phyloP scores from a whole-genome alignment of 2,113 vertebrate species.

The Tympanuchus pallidicinctus region DNA sequence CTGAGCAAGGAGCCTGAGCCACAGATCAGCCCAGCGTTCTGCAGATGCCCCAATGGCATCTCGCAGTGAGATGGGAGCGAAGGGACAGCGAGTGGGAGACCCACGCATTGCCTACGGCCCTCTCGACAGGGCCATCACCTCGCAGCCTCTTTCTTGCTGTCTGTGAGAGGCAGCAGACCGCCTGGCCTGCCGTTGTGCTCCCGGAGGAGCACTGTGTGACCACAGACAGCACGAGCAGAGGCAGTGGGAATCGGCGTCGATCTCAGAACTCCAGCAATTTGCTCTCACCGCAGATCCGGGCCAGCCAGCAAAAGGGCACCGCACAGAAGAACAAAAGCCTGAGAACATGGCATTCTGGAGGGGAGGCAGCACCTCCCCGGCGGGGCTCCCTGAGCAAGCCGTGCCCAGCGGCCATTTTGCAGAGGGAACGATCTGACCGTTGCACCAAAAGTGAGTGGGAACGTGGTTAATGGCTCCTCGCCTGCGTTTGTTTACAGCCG shows the following conservation, averaged over 20 bases:
- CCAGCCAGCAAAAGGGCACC: not conserved
- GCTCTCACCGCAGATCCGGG: rapidly evolving
- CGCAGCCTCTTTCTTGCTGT: not conserved
- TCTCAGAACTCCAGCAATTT: not conserved
- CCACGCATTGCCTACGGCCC: not conserved
- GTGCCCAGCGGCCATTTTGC: constrained; percentile 70
- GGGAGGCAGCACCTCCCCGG: not conserved
- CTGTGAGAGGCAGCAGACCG: not conserved
- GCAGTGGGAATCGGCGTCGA: not conserved
- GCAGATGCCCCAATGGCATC: too few species aligned
- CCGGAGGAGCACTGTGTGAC: not conserved
- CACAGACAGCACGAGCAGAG: rapidly evolving
- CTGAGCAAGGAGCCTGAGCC: not conserved
- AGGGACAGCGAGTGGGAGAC: rapidly evolving
- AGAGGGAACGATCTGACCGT: constrained; percentile 60
- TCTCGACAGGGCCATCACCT: not conserved
- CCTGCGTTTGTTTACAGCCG: constrained; percentile 64
- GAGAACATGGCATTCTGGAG: not conserved
- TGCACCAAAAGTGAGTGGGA: constrained; percentile 65
- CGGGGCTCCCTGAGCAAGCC: not conserved
- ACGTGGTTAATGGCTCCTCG: constrained; percentile 53
- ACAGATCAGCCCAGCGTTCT: not conserved
- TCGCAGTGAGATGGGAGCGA: not conserved
- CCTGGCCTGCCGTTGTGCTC: rapidly evolving
- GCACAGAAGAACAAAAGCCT: not conserved